Base-by-base conservation (phyloP, 2,888 invertebrate genomes). In the Pterostichus niger region DNA sequence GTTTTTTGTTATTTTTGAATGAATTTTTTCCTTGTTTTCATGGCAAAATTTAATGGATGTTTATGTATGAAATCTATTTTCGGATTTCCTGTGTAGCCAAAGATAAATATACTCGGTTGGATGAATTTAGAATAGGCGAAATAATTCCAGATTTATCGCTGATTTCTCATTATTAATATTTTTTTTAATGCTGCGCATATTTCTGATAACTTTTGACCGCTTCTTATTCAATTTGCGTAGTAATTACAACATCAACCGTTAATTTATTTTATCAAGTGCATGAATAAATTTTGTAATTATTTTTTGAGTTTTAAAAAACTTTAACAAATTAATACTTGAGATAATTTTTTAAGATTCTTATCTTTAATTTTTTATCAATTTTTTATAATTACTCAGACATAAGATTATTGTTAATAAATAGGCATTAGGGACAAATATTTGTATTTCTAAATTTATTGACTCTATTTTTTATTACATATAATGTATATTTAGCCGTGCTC, bases 51-150 rank as follows among this genome's bases (percentile, higher is more conserved):
- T 59, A 24, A 24, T 54, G 33, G 40, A 54, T 73, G 52, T 71
- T 71, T 52, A 54, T 71, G 35, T 64, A 64, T 68, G 40, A 68
- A 56, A 17, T 52, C 81, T 81, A 81, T 73, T 73, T 81, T 71
- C 15, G 81, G 5, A 73, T 73, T 73, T 81, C 81, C 81, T 71
- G 81, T 54, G 54, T 13, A 24, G 9, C 31, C 52, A 40, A 56
- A 68, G 40, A 73, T 56, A 73, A 56, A 82, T 68, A 78, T 40
- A 71, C 68, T 15, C 3, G 13, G 35, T 35, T 13, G 13, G 31
- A 44, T 17, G 40, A 17, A 17, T 71, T 71, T 71, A 44, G 68
- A 71, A 40, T 13, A 17, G 10, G 11, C 6, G 33, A 31, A 61
- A 10, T 61, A 17, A 13, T 44, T 71, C 68, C 68, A 44, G 40